Conservation (phyloP, 2,113 vertebrate genomes). For the Alosa alosa region DNA sequence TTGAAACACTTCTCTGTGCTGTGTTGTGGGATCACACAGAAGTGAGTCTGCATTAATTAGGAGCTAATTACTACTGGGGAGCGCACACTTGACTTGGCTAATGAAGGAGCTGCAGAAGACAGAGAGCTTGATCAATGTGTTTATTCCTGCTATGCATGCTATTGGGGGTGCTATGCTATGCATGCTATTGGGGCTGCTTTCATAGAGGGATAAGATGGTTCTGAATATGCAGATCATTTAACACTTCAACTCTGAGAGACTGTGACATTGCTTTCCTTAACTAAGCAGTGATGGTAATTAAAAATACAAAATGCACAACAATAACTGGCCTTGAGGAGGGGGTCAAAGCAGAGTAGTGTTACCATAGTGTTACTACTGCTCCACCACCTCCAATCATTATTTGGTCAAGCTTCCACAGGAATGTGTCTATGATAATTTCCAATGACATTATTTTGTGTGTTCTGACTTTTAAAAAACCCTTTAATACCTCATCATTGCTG, state of each 20-base stretch:
- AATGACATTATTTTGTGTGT: neutral
- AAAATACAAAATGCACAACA: neutral
- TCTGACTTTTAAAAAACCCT: neutral
- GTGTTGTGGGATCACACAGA: neutral
- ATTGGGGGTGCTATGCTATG: neutral
- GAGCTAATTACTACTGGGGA: neutral
- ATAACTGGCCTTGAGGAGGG: no score
- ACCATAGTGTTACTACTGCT: neutral
- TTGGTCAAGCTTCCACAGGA: neutral
- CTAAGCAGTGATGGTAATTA: neutral
- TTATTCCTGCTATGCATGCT: neutral
- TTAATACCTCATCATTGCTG: neutral
- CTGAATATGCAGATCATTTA: no score
- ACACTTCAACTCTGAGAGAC: no score
- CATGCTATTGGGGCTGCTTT: neutral
- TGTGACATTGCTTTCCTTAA: neutral
- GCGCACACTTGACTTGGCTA: neutral
- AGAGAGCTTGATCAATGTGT: neutral
- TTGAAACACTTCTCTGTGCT: neutral
- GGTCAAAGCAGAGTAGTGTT: neutral
- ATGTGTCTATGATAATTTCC: neutral
- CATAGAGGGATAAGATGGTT: neutral
- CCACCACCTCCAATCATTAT: neutral
- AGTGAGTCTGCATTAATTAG: conserved; percentile 7
- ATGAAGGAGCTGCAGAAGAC: neutral